Conservation (phyloP, 2,797 vertebrate genomes). For the Ficedula albicollis region DNA sequence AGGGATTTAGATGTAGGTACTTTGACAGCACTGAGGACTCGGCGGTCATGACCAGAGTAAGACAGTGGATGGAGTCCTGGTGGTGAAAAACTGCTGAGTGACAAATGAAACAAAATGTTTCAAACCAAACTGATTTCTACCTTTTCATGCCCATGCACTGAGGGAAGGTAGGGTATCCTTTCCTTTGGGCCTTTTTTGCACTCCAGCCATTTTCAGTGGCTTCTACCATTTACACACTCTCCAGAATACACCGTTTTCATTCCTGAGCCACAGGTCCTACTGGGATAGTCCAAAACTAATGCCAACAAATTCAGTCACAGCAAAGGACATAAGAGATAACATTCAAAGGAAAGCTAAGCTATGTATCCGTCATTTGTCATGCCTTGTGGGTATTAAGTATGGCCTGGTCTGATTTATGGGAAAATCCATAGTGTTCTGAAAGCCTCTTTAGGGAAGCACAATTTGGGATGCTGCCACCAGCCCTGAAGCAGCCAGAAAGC, state of each 20-base stretch:
- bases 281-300: not conserved
- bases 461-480: not conserved
- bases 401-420: not conserved
- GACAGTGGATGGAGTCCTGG: accelerated
- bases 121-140: not conserved
- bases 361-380: not conserved
- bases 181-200: not conserved
- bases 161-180: not conserved
- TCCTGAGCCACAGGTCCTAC: not conserved
- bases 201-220: not conserved
- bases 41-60: not conserved
- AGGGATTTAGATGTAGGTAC: not conserved
- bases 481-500: not conserved
- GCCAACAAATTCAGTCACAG: not conserved
- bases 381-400: not conserved
- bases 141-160: not conserved
- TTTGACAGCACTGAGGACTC: not conserved
- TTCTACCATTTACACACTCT: not conserved
- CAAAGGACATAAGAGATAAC: not conserved
- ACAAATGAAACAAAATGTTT: not conserved
- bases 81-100: not conserved
- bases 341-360: not conserved
- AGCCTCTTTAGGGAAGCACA: not conserved
- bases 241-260: not conserved
- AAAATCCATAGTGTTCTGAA: not conserved